Evolutionary conservation across 1,140 invertebrate genomes (phyloP), one percentile per base, ranked within the genome.

Genomic region (Bombus huntii): DNA sequence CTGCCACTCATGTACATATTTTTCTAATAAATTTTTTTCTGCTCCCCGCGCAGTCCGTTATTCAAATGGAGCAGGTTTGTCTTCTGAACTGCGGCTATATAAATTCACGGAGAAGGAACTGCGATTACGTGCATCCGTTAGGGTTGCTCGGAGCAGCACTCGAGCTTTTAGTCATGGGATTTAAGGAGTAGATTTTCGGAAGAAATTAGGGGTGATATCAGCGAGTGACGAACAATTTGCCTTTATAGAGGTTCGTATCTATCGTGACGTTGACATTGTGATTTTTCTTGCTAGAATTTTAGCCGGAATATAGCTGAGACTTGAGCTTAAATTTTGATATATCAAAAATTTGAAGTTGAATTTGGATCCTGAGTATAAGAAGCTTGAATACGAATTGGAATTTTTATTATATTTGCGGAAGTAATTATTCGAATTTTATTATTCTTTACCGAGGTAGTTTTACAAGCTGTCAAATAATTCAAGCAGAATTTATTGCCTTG

Each of bases 1-100:
- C 10, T 28, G 39, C 12, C 68, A n/a, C 28, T 81, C 80, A 18
- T 74, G 70, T 81, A 73, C 80, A 81, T 81, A 74, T 81, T 81
- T 34, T 44, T 34, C 47, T 59, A 44, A 81, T 81, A 81, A 81
- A 81, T 81, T 81, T 59, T 42, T 39, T 5, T 28, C 2, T 34
- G 6, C n/a, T 12, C 6, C 2, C 25, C 22, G 12, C n/a, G 13
- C 10, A 47, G 42, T 25, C 34, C 22, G 44, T 57, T 81, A 72
- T 39, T 81, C 44, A 42, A 70, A 47, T 37, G 47, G n/a, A 39
- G 15, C 28, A 3, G 59, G 28, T 31, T 31, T n/a, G 25, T 28
- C 34, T 62, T 42, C 57, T 28, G 8, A 12, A 28, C 9, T 3
- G 28, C n/a, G 28, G 22, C 37, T 78, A 25, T 62, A 62, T 65